Evolutionary conservation across 2,113 vertebrate species (phyloP).

Genomic region (Oryzias curvinotus): DNA sequence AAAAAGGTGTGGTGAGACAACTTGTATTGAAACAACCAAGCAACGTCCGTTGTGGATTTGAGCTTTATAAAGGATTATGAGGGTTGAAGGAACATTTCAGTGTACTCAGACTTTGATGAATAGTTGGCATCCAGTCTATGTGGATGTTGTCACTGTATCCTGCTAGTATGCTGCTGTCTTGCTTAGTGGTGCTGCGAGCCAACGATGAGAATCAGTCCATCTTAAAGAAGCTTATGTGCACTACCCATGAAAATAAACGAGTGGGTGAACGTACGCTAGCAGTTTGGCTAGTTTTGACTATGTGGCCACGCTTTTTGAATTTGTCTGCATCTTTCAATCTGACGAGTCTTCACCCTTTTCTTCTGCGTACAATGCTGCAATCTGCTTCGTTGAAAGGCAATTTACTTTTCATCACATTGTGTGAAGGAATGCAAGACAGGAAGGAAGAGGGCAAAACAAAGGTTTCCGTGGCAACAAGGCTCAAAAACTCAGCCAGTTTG

Average conservation of each 20-base stretch:
- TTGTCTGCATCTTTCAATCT: constrained; percentile 63
- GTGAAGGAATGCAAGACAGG: constrained; percentile 77
- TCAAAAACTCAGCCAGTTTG: constrained; percentile 26
- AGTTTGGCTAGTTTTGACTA: constrained; percentile 34
- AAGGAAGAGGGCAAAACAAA: constrained; percentile 79
- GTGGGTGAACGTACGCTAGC: constrained; percentile 34
- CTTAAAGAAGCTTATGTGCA: constrained; percentile 76
- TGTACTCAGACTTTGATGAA: constrained; percentile 43
- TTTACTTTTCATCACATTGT: constrained; percentile 79
- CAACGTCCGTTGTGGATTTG: constrained; percentile 56
- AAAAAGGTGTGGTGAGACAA: constrained; percentile 47
- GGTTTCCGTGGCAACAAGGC: constrained; percentile 66
- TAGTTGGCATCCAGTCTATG: constrained; percentile 61
- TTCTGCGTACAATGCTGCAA: constrained; percentile 65
- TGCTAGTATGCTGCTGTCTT: constrained; percentile 62
- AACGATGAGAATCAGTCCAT: constrained; percentile 77
- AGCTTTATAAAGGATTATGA: constrained; percentile 64
- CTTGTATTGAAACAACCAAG: constrained; percentile 43
- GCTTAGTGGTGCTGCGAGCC: constrained; percentile 45
- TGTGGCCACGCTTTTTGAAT: constrained; percentile 48
- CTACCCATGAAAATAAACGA: constrained; percentile 61
- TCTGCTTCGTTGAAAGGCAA: constrained; percentile 75
- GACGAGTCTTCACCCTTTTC: constrained; percentile 56
- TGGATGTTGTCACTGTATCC: constrained; percentile 63
- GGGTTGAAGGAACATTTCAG: constrained; percentile 46